A percentile compares a stretch with the other conserved stretches of the same genome.
Conservation (phyloP, 1,140 invertebrate species). For the Heliconius congener region DNA sequence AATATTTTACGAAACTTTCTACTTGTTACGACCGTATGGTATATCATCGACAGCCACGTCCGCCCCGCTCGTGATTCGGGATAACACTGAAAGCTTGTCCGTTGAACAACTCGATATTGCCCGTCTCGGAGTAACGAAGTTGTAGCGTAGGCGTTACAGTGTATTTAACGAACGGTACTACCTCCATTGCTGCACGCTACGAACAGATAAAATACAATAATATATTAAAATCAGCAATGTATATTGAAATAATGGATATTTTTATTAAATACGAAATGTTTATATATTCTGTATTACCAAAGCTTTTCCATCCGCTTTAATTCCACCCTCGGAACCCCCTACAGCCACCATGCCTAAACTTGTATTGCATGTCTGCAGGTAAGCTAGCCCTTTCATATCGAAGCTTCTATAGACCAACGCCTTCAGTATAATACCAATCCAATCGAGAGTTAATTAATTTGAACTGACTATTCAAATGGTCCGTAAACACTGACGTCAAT, state of each 20-base stretch:
- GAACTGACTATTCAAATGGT: conserved; percentile 24
- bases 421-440: conserved; percentile 38
- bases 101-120: conserved; percentile 43
- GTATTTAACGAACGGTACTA: background rate
- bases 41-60: conserved; percentile 36
- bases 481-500: background rate
- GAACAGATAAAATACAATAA: background rate
- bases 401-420: conserved; percentile 43
- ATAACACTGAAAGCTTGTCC: conserved; percentile 54
- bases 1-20: conserved; percentile 57
- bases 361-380: conserved; percentile 67
- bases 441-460: conserved; percentile 55
- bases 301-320: conserved; percentile 46
- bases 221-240: conserved; percentile 13
- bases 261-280: background rate
- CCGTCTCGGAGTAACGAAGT: conserved; percentile 26
- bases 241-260: conserved; percentile 28
- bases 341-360: conserved; percentile 56
- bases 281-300: conserved; percentile 25
- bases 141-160: background rate
- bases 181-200: conserved; percentile 39
- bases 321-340: conserved; percentile 43
- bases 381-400: conserved; percentile 65
- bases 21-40: conserved; percentile 47
- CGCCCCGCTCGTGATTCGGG: conserved; percentile 34